Base-by-base conservation (phyloP, 2,797 vertebrate species). In the Epinephelus awoara region DNA sequence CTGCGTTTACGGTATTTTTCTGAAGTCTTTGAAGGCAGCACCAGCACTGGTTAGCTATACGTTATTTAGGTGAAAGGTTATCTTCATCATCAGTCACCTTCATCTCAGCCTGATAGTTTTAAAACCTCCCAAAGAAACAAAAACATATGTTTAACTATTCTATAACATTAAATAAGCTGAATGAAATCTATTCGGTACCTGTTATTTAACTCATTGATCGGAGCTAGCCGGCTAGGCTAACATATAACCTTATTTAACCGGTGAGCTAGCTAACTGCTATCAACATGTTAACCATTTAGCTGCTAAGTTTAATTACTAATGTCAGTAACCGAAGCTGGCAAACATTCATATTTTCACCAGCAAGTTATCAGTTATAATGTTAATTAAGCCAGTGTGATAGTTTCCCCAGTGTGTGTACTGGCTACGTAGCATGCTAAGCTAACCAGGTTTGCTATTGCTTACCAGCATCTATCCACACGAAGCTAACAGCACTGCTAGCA, bases 31-130 rank as follows among this genome's bases (percentile, higher is more conserved):
- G 79, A 84, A 86, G 0, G 82, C 76, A 85, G 18, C 77, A 67
- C 44, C 5, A 0, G 55, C 67, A 65, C n/a, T 4, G 2, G 50
- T 54, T 51, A 58, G 63, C 59, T 4, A 8, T 0, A 5, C 0
- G 15, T 51, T 52, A 84, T 85, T 1, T 92, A 47, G 94, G 94
- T 93, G 79, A 95, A 92, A 91, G 93, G 90, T 94, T 71, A 78
- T 25, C 2, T 0, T 49, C 29, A 18, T 15, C 66, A 52, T 69
- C 82, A 34, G 65, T 85, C 76, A 86, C 83, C 75, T 82, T 83
- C 49, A 5, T 0, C 18, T 70, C 73, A 18, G 2, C 8, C 3
- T n/a, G 1, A 14, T 1, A 2, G 9, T 8, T 58, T 3, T 42
- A 13, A 44, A 49, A 2, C 6, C 15, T 1, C 0, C 9, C 17